Base-by-base conservation (phyloP, 1,140 invertebrate species). In the Bacillus rossius region DNA sequence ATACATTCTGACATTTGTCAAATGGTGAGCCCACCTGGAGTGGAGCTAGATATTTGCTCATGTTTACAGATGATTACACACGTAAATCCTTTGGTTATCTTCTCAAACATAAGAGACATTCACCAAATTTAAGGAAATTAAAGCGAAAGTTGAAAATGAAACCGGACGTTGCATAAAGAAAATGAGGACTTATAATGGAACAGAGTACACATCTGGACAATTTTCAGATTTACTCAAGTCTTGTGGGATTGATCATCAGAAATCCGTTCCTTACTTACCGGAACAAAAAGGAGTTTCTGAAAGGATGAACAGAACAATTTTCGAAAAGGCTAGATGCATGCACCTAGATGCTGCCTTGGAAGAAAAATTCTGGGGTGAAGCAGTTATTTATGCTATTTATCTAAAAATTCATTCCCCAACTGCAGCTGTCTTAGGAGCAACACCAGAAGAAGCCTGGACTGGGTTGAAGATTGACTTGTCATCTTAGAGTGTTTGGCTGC, bases 351-450 rank as follows among this genome's bases (percentile, higher is more conserved):
- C 62, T n/a, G n/a, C n/a, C n/a, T n/a, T n/a, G n/a, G n/a, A n/a
- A n/a, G n/a, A n/a, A n/a, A n/a, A n/a, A n/a, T n/a, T n/a, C n/a
- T 78, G 73, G 75, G 71, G 68, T 5, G 72, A 77, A 61, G 71
- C 74, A 22, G 64, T 74, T 0, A 61, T 64, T 40, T 73, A 66
- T 42, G 75, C 73, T 8, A 67, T 64, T 5, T 79, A 78, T 64
- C 29, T 77, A 17, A 63, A 66, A 79, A 79, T 7, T 7, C 29
- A 34, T 34, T 34, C 29, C 4, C 29, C 29, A 34, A 34, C 29
- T 34, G 29, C 29, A 34, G 29, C 29, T 34, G 29, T 34, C 4
- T 10, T 10, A 34, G 29, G 10, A 34, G 29, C 29, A 34, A 34
- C 29, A 7, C 29, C 29, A 34, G 29, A 34, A 34, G 29, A 34